Percentiles rank a stretch among this genome's conserved stretches.
These are phyloP conservation scores for Phenacoccus solenopsis DNA, from an alignment of 1,140 invertebrate genomes.

Conservation along the genomic window DNA sequence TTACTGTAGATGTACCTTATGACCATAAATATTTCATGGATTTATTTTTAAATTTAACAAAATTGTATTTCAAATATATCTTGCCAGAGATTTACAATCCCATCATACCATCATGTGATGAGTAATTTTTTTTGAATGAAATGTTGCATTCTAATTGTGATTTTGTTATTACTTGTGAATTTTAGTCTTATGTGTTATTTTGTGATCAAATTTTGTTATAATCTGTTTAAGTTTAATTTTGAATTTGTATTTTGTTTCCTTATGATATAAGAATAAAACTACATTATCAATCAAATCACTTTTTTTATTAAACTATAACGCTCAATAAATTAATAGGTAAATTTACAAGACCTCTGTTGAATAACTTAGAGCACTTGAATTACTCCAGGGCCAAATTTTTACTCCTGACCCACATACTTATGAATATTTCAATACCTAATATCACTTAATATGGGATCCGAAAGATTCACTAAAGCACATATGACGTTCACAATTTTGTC, in stretches of 20 bases:
- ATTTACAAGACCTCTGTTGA: too few species aligned
- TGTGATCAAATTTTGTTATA: not conserved
- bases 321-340: not conserved
- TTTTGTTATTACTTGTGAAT: too few species aligned
- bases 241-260: not conserved
- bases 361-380: too few species aligned
- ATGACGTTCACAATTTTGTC: constrained; percentile 9
- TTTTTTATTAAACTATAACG: too few species aligned
- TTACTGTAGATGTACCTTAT: not conserved
- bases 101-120: not conserved
- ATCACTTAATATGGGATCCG: constrained; percentile 9
- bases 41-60: not conserved
- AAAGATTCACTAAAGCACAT: constrained; percentile 15
- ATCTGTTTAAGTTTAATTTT: not conserved
- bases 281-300: too few species aligned
- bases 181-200: too few species aligned
- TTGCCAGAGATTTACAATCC: not conserved
- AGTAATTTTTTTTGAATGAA: not conserved
- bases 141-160: too few species aligned
- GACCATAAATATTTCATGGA: not conserved
- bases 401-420: too few species aligned
- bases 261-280: too few species aligned
- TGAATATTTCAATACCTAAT: not conserved
- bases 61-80: not conserved
- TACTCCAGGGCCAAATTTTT: not conserved